Evolutionary conservation across 1,140 invertebrate species (phyloP), one percentile per base, ranked within the genome.

Genomic region (Frieseomelitta varia): DNA sequence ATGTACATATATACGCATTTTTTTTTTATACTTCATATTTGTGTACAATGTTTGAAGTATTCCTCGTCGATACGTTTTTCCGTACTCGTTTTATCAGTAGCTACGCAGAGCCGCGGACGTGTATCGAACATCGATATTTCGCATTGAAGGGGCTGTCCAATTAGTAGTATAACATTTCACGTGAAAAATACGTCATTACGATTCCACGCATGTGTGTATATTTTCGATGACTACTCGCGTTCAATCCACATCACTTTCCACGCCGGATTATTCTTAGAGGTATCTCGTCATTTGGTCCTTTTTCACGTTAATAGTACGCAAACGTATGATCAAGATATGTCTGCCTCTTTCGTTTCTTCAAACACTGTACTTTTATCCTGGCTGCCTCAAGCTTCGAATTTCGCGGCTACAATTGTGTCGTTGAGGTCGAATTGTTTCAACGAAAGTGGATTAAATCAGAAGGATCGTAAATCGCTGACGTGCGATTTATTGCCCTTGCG

Each of bases 111-210:
- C 51, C n/a, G 21, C 14, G 27, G 15, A 72, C 27, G 21, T 47
- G 12, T 56, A 74, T 34, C 14, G 72, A 56, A 56, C 51, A 56
- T 74, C 72, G 53, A 74, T 74, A 56, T 55, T 55, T 30, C 53
- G 53, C n/a, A 27, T 30, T 30, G 72, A 74, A 56, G 19, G 17
- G 55, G 19, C 72, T 55, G 72, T 56, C 72, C 72, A 74, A 74
- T 74, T 74, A 74, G 72, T 6, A 27, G 55, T 30, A 27, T 30
- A 55, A 74, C 53, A 1, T 34, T 55, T 24, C 53, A 39, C n/a
- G 30, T 21, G 30, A 75, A 75, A 75, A 75, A 75, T 58, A 21
- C 30, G 58, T 75, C 73, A 58, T 75, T 75, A 75, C 15, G 73
- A 51, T 6, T 24, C 21, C 4, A 19, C 21, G 19, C 58, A 8